phyloP scores from a whole-genome alignment of 2,797 vertebrate genomes.

The Gymnocypris eckloni region DNA sequence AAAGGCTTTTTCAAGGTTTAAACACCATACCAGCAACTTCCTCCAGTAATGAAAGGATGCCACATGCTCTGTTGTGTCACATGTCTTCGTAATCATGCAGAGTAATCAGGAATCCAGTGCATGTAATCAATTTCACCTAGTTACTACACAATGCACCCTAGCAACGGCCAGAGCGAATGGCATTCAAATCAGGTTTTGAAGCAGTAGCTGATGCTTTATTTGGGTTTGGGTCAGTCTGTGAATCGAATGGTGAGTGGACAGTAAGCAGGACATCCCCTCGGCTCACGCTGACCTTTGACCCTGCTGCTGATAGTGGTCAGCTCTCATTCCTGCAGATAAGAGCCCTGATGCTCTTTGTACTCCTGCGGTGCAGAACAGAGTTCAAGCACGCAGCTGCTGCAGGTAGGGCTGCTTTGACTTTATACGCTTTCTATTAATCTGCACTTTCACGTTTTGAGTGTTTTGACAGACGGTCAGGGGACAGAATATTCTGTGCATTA shows the following conservation, averaged over 20 bases:
- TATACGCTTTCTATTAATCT: background rate
- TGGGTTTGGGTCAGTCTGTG: background rate
- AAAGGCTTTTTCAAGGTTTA: background rate
- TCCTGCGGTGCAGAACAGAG: constrained; percentile 27
- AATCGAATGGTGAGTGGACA: background rate
- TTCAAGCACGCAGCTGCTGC: constrained; percentile 21
- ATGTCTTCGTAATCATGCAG: background rate
- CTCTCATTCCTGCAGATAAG: constrained; percentile 35
- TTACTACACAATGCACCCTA: background rate
- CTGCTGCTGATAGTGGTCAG: background rate
- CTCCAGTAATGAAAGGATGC: background rate
- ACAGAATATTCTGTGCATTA: background rate
- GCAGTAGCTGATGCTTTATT: background rate
- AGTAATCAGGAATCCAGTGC: background rate
- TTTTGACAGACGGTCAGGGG: background rate
- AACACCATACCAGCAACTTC: background rate
- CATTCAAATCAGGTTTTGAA: background rate
- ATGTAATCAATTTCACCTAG: background rate
- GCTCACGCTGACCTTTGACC: constrained; percentile 38
- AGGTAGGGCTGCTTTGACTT: constrained; percentile 37
- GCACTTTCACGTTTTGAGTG: background rate
- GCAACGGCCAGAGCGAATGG: background rate
- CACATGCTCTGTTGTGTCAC: background rate
- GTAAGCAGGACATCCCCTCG: background rate
- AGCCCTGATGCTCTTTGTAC: constrained; percentile 48